Conservation (phyloP, 2,888 invertebrate genomes). For the Heterodera filipjevi region DNA sequence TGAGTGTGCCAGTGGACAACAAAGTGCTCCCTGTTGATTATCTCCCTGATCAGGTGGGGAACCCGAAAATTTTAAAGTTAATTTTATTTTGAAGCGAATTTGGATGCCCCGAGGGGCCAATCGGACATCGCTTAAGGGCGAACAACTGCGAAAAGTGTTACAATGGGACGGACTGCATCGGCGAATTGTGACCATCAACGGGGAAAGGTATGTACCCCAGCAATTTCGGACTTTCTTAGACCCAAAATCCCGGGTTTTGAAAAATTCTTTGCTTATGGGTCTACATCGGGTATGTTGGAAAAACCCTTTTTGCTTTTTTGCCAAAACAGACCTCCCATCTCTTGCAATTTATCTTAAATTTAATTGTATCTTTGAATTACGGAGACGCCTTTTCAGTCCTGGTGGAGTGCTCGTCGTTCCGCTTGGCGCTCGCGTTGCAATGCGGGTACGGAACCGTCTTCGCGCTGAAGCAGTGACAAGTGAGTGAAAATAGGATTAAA, state of each 20-base stretch:
- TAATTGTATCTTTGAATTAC: no score
- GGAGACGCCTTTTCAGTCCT: constrained; percentile 50
- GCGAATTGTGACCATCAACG: constrained; percentile 52
- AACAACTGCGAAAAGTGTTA: constrained; percentile 43
- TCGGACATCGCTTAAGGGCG: constrained; percentile 29
- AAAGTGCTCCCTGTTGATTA: constrained; percentile 38
- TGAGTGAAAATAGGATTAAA: neutral
- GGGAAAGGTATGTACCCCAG: constrained; percentile 52
- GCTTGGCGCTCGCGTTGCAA: constrained; percentile 51
- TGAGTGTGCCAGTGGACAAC: constrained; percentile 38
- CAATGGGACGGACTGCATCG: constrained; percentile 52
- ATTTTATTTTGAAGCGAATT: neutral
- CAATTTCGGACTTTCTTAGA: no score
- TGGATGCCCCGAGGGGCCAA: constrained; percentile 35
- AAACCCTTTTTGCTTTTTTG: no score
- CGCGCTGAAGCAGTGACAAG: constrained; percentile 52
- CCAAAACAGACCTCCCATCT: no score
- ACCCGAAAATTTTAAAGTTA: neutral
- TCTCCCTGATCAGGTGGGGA: constrained; percentile 27
- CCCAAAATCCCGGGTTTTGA: no score
- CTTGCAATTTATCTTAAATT: no score
- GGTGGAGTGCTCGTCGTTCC: constrained; percentile 58
- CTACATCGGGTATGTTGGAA: no score
- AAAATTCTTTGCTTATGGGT: no score
- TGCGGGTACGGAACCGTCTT: constrained; percentile 54